Evolutionary conservation across 2,888 invertebrate species (phyloP).

Genomic region (Cheilosia variabilis): DNA sequence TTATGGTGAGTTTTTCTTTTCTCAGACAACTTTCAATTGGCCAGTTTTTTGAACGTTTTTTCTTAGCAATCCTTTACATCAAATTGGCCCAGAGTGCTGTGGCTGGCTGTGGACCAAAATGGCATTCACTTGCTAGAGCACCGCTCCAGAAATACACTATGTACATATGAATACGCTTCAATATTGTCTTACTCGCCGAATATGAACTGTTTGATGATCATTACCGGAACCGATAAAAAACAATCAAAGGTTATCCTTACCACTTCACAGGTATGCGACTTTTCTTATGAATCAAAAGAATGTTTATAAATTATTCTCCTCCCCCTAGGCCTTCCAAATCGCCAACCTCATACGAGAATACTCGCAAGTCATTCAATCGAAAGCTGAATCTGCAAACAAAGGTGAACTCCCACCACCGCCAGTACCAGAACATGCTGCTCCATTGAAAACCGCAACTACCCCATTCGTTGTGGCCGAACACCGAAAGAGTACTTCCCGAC

Average conservation of each 20-base stretch:
- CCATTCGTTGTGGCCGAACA: conserved; percentile 67
- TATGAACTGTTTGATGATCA: conserved; percentile 95
- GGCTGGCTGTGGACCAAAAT: conserved; percentile 96
- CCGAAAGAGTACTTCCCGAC: conserved; percentile 74
- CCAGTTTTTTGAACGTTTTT: not conserved
- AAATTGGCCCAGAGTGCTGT: conserved; percentile 96
- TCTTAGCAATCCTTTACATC: conserved; percentile 96
- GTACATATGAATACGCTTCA: conserved; percentile 95
- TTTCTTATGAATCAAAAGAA: too few relatives aligned
- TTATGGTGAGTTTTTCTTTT: conserved; percentile 87
- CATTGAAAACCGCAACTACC: conserved; percentile 47
- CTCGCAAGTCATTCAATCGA: conserved; percentile 86
- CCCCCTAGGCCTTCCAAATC: conserved; percentile 93
- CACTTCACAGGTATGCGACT: conserved; percentile 90
- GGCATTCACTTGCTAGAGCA: conserved; percentile 96
- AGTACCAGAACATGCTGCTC: conserved; percentile 75
- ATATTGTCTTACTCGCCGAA: conserved; percentile 96
- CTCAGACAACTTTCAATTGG: not conserved
- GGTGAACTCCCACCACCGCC: conserved; percentile 75
- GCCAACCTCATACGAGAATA: conserved; percentile 96
- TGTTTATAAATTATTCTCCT: not conserved
- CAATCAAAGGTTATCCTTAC: conserved; percentile 97
- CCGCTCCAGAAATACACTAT: conserved; percentile 93
- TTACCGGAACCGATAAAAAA: conserved; percentile 94
- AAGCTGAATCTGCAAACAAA: conserved; percentile 75